These are phyloP conservation scores for Kryptolebias ocellatus DNA, from an alignment of 2,797 vertebrate species.

Conservation along the genomic window DNA sequence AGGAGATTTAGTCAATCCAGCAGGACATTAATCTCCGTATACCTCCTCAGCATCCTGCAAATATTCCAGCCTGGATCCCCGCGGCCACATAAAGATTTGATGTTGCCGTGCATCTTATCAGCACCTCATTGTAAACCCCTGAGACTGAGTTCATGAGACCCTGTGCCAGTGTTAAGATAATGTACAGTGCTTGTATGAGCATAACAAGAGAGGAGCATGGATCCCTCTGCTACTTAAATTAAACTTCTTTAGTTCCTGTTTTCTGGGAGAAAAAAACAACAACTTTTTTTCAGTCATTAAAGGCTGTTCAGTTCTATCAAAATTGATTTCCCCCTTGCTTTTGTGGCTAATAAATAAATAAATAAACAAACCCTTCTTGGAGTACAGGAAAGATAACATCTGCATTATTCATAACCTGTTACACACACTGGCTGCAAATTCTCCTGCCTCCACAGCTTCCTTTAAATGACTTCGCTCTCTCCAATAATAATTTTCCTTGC, in stretches of 20 bases:
- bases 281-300: too few relatives aligned
- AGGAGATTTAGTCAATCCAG: constrained; percentile 66
- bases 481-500: not conserved
- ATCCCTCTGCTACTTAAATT: constrained; percentile 8
- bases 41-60: constrained; percentile 43
- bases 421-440: too few relatives aligned
- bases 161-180: not conserved
- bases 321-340: not conserved
- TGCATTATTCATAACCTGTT: not conserved
- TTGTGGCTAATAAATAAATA: not conserved
- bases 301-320: too few relatives aligned
- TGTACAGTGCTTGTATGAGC: constrained; percentile 14
- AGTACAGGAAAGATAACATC: not conserved
- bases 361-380: not conserved
- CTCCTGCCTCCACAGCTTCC: not conserved
- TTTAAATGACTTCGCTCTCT: not conserved
- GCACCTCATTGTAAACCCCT: constrained; percentile 15
- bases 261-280: too few relatives aligned
- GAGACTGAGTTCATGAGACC: constrained; percentile 27
- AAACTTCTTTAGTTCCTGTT: not conserved
- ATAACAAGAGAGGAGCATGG: constrained; percentile 20
- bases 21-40: constrained; percentile 73
- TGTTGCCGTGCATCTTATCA: constrained; percentile 44
- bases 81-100: constrained; percentile 45
- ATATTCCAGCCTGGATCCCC: constrained; percentile 41